A percentile compares a stretch with the other conserved stretches of the same genome.
Evolutionary conservation across 2,888 invertebrate species (phyloP).

Genomic region (Drymonia ruficornis): DNA sequence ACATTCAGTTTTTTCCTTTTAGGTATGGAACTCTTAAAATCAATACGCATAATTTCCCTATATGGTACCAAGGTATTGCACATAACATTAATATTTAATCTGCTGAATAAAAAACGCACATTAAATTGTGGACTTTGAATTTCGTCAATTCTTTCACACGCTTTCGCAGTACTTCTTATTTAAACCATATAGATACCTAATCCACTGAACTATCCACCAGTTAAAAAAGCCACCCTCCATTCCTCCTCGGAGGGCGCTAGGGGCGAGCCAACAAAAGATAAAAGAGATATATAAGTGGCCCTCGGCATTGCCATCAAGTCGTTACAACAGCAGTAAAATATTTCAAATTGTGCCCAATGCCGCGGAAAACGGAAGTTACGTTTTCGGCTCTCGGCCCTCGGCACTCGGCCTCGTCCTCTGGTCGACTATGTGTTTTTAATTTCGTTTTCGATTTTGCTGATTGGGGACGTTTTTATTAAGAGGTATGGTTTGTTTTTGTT

Average conservation of each 20-base stretch:
- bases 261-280: slow-evolving; percentile 80
- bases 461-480: slow-evolving; percentile 12
- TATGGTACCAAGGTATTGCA: too few relatives aligned
- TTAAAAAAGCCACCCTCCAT: slow-evolving; percentile 56
- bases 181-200: slow-evolving; percentile 3
- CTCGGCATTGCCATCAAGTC: slow-evolving; percentile 83
- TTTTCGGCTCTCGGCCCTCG: slow-evolving; percentile 51
- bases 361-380: slow-evolving; percentile 84
- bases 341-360: slow-evolving; percentile 85
- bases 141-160: neutral
- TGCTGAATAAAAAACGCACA: too few relatives aligned
- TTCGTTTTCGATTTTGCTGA: slow-evolving; percentile 51
- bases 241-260: slow-evolving; percentile 66
- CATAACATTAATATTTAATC: too few relatives aligned
- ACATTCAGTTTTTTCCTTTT: too few relatives aligned
- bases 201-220: slow-evolving; percentile 37
- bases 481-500: slow-evolving; percentile 5
- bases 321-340: slow-evolving; percentile 84
- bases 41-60: too few relatives aligned
- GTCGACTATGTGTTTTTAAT: slow-evolving; percentile 54
- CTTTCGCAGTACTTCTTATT: neutral
- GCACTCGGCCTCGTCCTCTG: slow-evolving; percentile 22
- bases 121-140: too few relatives aligned
- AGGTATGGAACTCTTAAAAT: too few relatives aligned
- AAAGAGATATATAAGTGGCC: slow-evolving; percentile 84